Evolutionary conservation across 2,113 vertebrate genomes (phyloP), one percentile per base, ranked within the genome.

Genomic region (Cichladusa arquata): DNA sequence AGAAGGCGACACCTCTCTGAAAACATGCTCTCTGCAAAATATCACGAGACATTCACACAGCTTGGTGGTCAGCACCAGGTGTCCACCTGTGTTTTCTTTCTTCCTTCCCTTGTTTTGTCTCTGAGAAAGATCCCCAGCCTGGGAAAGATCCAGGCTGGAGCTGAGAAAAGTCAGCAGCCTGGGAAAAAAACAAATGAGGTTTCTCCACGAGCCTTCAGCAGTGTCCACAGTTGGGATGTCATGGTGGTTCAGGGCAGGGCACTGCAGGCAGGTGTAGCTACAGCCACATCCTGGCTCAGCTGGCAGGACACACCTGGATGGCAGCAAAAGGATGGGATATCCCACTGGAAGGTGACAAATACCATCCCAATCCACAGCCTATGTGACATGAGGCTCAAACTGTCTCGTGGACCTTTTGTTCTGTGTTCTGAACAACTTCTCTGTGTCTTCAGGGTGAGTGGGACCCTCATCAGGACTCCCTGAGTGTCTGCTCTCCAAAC

Each of bases 341-440:
- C 57, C 40, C 50, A 3, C 42, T 83, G 44, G 53, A 34, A 70
- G 7, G 7, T 14, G 44, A 42, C 20, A 45, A 76, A 74, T 3
- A 10, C 6, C 8, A 2, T 45, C 48, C 44, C 73, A 47, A 1
- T 6, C 33, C 58, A 56, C 53, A 82, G 19, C 9, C n/a, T 19
- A 0, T 0, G 0, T 6, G 72, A 34, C 11, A 11, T 19, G 18
- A 45, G 12, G 57, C 1, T 36, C 47, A 12, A 42, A n/a, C 11
- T 20, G 29, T 11, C 48, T 54, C 1, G 1, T 45, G 19, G 5
- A 14, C 2, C 3, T 25, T 58, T 28, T 69, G 71, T 48, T 51
- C 31, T 62, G 17, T 0, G 0, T 36, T 58, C 17, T 34, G 12
- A 16, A 22, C 5, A 23, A 9, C 31, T 44, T 18, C 6, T 11